phyloP scores from a whole-genome alignment of 2,888 invertebrate genomes.

The Sturmia bella region DNA sequence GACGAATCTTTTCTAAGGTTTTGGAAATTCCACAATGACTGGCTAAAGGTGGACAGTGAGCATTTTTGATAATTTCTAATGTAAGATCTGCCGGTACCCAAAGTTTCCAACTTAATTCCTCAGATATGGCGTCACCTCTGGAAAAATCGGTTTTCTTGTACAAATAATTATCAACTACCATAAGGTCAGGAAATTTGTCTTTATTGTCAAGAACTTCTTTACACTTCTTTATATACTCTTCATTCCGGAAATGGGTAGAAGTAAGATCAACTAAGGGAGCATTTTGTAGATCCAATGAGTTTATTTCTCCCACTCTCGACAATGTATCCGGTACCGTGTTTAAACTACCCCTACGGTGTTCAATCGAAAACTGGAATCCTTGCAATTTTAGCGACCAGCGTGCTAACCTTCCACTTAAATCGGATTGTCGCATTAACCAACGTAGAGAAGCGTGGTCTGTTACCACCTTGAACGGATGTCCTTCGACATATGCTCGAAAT shows the following conservation, averaged over 20 bases:
- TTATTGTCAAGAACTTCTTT: background rate
- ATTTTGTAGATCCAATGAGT: background rate
- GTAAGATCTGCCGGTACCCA: slow-evolving; percentile 18
- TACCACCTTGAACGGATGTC: slow-evolving; percentile 8
- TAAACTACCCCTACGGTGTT: too few relatives aligned
- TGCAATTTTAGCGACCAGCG: slow-evolving; percentile 36
- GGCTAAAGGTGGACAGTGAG: slow-evolving; percentile 50
- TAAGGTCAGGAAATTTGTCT: slow-evolving; percentile 18
- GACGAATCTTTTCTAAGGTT: slow-evolving; percentile 37
- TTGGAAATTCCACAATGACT: slow-evolving; percentile 49
- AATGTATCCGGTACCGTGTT: slow-evolving; percentile 36
- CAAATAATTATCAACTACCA: background rate
- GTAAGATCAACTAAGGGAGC: background rate
- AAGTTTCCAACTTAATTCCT: slow-evolving; percentile 11
- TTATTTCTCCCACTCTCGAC: too few relatives aligned
- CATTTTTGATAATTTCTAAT: slow-evolving; percentile 28
- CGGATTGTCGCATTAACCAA: slow-evolving; percentile 21
- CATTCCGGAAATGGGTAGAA: background rate
- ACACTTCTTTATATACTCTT: background rate
- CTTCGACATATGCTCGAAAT: too few relatives aligned
- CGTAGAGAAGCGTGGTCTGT: too few relatives aligned
- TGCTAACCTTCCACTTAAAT: slow-evolving; percentile 25
- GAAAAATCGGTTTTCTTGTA: background rate
- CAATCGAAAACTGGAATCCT: slow-evolving; percentile 16
- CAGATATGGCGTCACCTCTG: background rate